A percentile compares a stretch with the other conserved stretches of the same genome.
These are phyloP conservation scores for Colletes gigas DNA, from an alignment of 1,140 invertebrate genomes.

Conservation along the genomic window DNA sequence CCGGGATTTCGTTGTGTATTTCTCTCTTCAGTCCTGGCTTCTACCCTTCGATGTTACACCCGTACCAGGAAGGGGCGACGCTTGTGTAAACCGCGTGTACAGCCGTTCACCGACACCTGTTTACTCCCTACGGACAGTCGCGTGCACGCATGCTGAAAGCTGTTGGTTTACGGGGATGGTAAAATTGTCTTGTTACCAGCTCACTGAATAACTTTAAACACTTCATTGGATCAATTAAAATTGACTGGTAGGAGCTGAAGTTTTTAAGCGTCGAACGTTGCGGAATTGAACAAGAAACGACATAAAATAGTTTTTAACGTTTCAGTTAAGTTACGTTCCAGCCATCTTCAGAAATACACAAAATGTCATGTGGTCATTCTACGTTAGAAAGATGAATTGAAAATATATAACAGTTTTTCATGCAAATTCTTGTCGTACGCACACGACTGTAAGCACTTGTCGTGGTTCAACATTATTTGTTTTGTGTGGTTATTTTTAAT, in stretches of 20 bases:
- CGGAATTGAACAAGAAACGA: too few species aligned
- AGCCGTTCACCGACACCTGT: slow-evolving; percentile 61
- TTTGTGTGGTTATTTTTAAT: too few species aligned
- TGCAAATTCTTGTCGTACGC: too few species aligned
- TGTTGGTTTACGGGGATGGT: slow-evolving; percentile 46
- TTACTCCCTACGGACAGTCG: slow-evolving; percentile 63
- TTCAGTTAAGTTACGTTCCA: too few species aligned
- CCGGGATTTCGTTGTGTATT: slow-evolving; percentile 30
- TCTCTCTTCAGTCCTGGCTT: slow-evolving; percentile 45
- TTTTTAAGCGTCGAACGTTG: too few species aligned
- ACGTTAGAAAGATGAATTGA: too few species aligned
- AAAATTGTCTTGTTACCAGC: slow-evolving; percentile 34
- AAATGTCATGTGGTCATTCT: too few species aligned
- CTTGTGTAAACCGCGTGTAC: slow-evolving; percentile 63
- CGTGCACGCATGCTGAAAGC: slow-evolving; percentile 48
- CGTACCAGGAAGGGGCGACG: slow-evolving; percentile 59
- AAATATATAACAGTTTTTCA: too few species aligned
- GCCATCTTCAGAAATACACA: too few species aligned
- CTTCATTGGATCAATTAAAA: not conserved
- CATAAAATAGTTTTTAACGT: too few species aligned
- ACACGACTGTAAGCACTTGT: too few species aligned
- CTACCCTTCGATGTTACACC: slow-evolving; percentile 58
- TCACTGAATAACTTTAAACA: not conserved
- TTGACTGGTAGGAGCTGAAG: not conserved
- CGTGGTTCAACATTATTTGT: too few species aligned